A percentile compares a stretch with the other conserved stretches of the same genome.
Evolutionary conservation across 2,113 vertebrate genomes (phyloP).

Genomic region (Cephalopterus ornatus): DNA sequence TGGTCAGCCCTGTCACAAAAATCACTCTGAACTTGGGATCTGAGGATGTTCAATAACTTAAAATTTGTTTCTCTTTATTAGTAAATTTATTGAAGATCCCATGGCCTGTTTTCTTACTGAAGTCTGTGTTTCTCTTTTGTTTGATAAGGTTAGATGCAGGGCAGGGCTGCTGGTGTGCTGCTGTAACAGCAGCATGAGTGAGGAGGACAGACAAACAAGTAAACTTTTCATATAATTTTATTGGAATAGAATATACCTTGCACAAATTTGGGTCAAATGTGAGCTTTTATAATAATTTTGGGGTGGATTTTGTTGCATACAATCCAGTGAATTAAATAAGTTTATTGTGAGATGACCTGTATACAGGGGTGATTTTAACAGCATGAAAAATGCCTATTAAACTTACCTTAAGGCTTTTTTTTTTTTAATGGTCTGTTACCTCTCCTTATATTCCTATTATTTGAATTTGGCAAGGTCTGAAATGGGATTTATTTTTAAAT

Average conservation of each 20-base stretch:
- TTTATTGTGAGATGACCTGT: background rate
- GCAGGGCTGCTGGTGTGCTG: background rate
- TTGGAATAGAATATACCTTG: background rate
- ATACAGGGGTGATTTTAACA: background rate
- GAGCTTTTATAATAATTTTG: background rate
- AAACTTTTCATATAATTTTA: background rate
- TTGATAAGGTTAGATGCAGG: background rate
- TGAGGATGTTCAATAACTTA: background rate
- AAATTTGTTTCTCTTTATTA: background rate
- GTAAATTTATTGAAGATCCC: background rate
- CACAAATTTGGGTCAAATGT: background rate
- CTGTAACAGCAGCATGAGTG: background rate
- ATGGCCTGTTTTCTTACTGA: background rate
- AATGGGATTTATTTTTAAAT: background rate
- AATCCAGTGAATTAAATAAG: accelerated
- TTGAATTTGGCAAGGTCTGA: background rate
- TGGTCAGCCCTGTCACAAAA: background rate
- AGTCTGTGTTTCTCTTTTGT: background rate
- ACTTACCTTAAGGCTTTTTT: background rate
- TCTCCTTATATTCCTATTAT: background rate
- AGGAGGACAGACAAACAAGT: background rate
- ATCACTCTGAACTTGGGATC: background rate
- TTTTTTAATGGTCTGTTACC: background rate
- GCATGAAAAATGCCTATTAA: background rate
- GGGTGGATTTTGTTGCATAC: background rate